Percentiles rank a stretch among this genome's conserved stretches.
These are phyloP conservation scores for Plagiodera versicolora DNA, from an alignment of 2,888 invertebrate species.

Conservation along the genomic window DNA sequence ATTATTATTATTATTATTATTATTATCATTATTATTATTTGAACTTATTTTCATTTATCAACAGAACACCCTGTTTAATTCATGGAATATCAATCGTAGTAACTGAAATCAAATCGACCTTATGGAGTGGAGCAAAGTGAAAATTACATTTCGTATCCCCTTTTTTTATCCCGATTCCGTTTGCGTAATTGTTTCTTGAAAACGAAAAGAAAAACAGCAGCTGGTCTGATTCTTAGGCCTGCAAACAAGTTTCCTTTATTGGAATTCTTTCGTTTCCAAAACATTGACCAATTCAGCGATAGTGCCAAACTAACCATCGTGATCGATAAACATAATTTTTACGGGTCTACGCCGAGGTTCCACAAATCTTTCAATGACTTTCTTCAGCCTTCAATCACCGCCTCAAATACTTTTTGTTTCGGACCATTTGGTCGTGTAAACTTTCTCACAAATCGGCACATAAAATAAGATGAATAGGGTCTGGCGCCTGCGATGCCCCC, in stretches of 20 bases:
- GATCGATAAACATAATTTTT: slow-evolving; percentile 49
- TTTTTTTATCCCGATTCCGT: not conserved
- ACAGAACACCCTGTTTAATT: too few species aligned
- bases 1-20: too few species aligned
- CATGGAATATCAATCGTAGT: too few species aligned
- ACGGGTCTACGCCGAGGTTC: slow-evolving; percentile 25
- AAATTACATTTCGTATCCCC: not conserved
- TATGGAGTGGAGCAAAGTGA: too few species aligned
- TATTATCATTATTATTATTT: too few species aligned
- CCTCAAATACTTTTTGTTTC: slow-evolving; percentile 25
- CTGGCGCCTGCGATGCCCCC: not conserved
- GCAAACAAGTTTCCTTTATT: slow-evolving; percentile 50
- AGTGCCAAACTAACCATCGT: slow-evolving; percentile 53
- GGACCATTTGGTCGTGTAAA: slow-evolving; percentile 25
- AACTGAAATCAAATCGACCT: too few species aligned
- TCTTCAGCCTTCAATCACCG: slow-evolving; percentile 14
- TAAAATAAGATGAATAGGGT: slow-evolving; percentile 22
- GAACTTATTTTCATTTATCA: too few species aligned
- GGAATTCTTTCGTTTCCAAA: slow-evolving; percentile 52
- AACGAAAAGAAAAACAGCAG: slow-evolving; percentile 38
- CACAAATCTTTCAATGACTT: slow-evolving; percentile 27
- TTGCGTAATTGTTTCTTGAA: slow-evolving; percentile 46
- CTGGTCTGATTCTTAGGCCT: slow-evolving; percentile 42
- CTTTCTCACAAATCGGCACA: slow-evolving; percentile 16
- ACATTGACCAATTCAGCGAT: slow-evolving; percentile 51